Percentiles rank a stretch among this genome's conserved stretches.
Evolutionary conservation across 2,113 vertebrate genomes (phyloP).

Genomic region (Brachypteracias leptosomus): DNA sequence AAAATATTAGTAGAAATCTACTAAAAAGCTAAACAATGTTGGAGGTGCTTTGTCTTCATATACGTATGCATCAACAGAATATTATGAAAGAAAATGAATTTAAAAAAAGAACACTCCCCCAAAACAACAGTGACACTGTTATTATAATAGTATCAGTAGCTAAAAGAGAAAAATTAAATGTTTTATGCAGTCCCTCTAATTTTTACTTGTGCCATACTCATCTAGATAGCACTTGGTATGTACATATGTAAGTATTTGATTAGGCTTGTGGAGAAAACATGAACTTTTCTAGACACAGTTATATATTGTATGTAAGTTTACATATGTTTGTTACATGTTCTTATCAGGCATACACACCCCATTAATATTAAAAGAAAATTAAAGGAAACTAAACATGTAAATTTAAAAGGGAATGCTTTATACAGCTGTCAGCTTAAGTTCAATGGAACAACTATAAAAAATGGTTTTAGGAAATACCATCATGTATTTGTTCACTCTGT

Average conservation of each 20-base stretch:
- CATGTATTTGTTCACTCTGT: background rate
- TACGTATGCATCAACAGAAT: background rate
- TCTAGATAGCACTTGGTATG: background rate
- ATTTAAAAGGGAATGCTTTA: background rate
- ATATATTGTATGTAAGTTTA: background rate
- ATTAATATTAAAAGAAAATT: background rate
- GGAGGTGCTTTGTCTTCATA: background rate
- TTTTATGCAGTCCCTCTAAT: background rate
- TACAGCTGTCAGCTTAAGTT: background rate
- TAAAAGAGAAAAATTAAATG: background rate
- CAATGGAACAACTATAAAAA: background rate
- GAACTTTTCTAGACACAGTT: background rate
- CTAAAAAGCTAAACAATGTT: background rate
- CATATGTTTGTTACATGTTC: background rate
- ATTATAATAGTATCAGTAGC: background rate
- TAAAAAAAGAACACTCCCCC: background rate
- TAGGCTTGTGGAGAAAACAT: background rate
- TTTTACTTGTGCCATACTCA: background rate
- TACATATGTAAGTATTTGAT: fast-evolving
- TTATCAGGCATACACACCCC: background rate
- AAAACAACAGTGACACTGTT: background rate
- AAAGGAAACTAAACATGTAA: background rate
- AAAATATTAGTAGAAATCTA: background rate
- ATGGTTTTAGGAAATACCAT: background rate
- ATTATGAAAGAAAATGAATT: background rate